Evolutionary conservation across 2,888 invertebrate species (phyloP).

Genomic region (Coelopa pilipes): DNA sequence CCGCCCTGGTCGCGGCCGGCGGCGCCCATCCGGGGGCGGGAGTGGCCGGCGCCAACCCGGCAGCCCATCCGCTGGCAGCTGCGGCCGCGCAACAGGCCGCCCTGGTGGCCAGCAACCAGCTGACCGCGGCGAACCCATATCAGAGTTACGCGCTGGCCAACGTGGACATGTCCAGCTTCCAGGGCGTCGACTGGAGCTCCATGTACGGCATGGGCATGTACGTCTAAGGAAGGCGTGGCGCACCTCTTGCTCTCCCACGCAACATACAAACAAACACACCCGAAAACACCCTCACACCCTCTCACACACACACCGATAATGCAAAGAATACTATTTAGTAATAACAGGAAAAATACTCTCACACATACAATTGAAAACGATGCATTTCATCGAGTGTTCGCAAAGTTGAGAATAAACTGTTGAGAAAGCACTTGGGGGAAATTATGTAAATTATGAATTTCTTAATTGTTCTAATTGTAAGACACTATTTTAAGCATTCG

Average conservation of each 20-base stretch:
- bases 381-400: slow-evolving; percentile 36
- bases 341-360: slow-evolving; percentile 1
- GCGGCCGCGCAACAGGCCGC: slow-evolving; percentile 70
- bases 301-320: slow-evolving; percentile 1
- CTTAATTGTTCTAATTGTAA: slow-evolving; percentile 30
- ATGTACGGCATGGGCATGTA: slow-evolving; percentile 95
- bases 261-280: no score
- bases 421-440: background rate
- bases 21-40: slow-evolving; percentile 46
- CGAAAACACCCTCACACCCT: background rate
- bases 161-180: slow-evolving; percentile 92
- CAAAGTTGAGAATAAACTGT: slow-evolving; percentile 21
- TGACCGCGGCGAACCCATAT: slow-evolving; percentile 77
- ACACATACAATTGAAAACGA: slow-evolving; percentile 20
- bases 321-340: no score
- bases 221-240: slow-evolving; percentile 67
- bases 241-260: no score
- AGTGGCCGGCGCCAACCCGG: slow-evolving; percentile 51
- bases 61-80: slow-evolving; percentile 67
- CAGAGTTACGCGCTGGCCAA: slow-evolving; percentile 86
- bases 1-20: slow-evolving; percentile 56
- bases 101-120: slow-evolving; percentile 71
- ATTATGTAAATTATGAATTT: slow-evolving; percentile 25
- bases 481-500: slow-evolving; percentile 24
- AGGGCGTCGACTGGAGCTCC: slow-evolving; percentile 90